phyloP scores from a whole-genome alignment of 2,113 vertebrate species.

The Thunnus maccoyii region DNA sequence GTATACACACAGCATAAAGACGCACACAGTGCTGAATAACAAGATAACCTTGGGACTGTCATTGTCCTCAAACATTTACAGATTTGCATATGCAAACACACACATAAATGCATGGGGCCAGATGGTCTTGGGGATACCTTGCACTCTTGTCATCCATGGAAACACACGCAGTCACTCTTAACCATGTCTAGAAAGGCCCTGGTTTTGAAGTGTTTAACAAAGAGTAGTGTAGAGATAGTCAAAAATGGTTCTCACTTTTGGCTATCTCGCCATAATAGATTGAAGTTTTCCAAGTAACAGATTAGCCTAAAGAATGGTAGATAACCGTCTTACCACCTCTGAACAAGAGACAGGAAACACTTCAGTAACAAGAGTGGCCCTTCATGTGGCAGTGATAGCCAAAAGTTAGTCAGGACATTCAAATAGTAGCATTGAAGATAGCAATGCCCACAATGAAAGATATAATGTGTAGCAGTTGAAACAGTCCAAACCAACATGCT shows the following conservation, averaged over 20 bases:
- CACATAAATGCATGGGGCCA: constrained; percentile 13
- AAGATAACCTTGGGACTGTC: constrained; percentile 50
- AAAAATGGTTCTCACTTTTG: constrained; percentile 18
- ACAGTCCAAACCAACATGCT: not conserved
- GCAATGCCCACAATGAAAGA: not conserved
- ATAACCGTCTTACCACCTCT: constrained; percentile 32
- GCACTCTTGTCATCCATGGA: constrained; percentile 15
- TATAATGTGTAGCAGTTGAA: constrained; percentile 8
- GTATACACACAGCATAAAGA: not conserved
- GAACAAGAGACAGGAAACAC: constrained; percentile 25
- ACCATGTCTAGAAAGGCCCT: constrained; percentile 11
- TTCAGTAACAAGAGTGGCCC: constrained; percentile 23
- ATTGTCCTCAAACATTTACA: constrained; percentile 4
- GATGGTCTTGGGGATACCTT: constrained; percentile 34
- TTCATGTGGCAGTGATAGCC: constrained; percentile 32
- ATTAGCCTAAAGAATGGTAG: constrained; percentile 21
- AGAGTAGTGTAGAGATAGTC: constrained; percentile 10
- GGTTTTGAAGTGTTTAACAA: constrained; percentile 27
- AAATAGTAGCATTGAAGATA: constrained; percentile 23
- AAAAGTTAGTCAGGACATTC: constrained; percentile 29
- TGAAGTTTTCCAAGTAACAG: constrained; percentile 15
- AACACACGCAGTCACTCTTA: constrained; percentile 9
- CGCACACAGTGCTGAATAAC: constrained; percentile 15
- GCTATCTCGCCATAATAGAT: constrained; percentile 6
- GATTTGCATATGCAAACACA: constrained; percentile 47